These are phyloP conservation scores for Lymantria monacha DNA, from an alignment of 2,888 invertebrate genomes.

Conservation along the genomic window DNA sequence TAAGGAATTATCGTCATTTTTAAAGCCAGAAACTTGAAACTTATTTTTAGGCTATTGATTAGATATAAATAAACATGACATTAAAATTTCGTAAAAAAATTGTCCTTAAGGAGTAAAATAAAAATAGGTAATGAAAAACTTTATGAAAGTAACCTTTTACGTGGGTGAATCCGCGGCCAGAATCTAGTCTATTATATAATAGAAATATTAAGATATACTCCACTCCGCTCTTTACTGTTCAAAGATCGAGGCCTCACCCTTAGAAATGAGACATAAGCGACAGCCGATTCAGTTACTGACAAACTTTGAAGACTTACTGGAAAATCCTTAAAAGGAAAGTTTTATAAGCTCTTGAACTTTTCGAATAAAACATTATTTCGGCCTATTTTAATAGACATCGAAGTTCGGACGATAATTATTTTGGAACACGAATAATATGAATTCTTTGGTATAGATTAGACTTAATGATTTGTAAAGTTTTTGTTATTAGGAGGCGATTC, in stretches of 20 bases:
- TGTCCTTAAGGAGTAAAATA: too few relatives aligned
- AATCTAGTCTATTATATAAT: too few relatives aligned
- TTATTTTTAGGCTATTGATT: too few relatives aligned
- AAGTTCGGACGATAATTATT: conserved; percentile 27
- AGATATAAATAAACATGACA: too few relatives aligned
- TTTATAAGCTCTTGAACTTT: conserved; percentile 25
- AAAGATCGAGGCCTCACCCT: background rate
- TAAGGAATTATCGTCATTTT: too few relatives aligned
- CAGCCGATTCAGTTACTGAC: conserved; percentile 13
- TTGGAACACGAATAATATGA: conserved; percentile 12
- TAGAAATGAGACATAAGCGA: conserved; percentile 11
- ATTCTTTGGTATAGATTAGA: conserved; percentile 12
- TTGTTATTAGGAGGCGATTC: conserved; percentile 1
- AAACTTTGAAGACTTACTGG: conserved; percentile 13
- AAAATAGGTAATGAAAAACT: too few relatives aligned
- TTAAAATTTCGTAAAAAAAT: too few relatives aligned
- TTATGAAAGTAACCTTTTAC: too few relatives aligned
- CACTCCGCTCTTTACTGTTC: background rate
- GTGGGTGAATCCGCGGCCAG: too few relatives aligned
- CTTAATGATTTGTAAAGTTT: conserved; percentile 12
- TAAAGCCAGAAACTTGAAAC: too few relatives aligned
- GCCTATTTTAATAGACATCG: conserved; percentile 24
- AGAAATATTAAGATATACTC: background rate
- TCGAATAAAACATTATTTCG: conserved; percentile 26
- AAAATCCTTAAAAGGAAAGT: conserved; percentile 32